A percentile compares a stretch with the other conserved stretches of the same genome.
These are phyloP conservation scores for Drosophila mettleri DNA, from an alignment of 2,888 invertebrate genomes.

Conservation along the genomic window DNA sequence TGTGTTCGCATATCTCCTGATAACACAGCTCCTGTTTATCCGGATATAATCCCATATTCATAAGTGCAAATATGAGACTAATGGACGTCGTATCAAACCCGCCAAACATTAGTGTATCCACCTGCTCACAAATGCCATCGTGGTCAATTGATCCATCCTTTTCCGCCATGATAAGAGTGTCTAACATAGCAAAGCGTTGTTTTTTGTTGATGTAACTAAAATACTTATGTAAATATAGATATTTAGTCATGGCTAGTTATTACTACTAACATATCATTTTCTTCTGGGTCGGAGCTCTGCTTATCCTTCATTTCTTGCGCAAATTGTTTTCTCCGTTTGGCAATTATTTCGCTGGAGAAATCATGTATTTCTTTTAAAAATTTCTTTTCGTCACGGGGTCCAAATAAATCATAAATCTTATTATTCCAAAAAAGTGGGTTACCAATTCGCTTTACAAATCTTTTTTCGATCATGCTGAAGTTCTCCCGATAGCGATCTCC, in stretches of 20 bases:
- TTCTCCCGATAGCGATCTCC: conserved; percentile 74
- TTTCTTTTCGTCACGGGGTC: conserved; percentile 47
- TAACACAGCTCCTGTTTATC: conserved; percentile 75
- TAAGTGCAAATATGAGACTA: conserved; percentile 71
- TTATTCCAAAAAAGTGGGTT: conserved; percentile 68
- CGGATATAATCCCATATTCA: conserved; percentile 72
- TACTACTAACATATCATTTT: conserved; percentile 48
- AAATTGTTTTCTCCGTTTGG: conserved; percentile 68
- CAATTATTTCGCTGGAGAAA: conserved; percentile 80
- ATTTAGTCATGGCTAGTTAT: background rate
- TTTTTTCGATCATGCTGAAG: conserved; percentile 70
- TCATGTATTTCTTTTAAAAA: conserved; percentile 66
- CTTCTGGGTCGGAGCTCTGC: conserved; percentile 9
- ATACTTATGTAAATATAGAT: background rate
- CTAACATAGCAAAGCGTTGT: conserved; percentile 79
- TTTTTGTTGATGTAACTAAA: conserved; percentile 65
- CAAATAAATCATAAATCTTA: conserved; percentile 54
- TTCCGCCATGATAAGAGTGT: conserved; percentile 74
- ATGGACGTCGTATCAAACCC: conserved; percentile 78
- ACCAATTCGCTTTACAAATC: conserved; percentile 61
- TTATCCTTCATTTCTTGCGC: conserved; percentile 38
- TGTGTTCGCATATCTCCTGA: conserved; percentile 67
- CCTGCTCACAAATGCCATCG: conserved; percentile 88
- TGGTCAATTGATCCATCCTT: conserved; percentile 77
- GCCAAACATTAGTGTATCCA: conserved; percentile 88